Evolutionary conservation across 2,113 vertebrate genomes (phyloP), one percentile per base, ranked within the genome.

Genomic region (Todiramphus saurophagus): DNA sequence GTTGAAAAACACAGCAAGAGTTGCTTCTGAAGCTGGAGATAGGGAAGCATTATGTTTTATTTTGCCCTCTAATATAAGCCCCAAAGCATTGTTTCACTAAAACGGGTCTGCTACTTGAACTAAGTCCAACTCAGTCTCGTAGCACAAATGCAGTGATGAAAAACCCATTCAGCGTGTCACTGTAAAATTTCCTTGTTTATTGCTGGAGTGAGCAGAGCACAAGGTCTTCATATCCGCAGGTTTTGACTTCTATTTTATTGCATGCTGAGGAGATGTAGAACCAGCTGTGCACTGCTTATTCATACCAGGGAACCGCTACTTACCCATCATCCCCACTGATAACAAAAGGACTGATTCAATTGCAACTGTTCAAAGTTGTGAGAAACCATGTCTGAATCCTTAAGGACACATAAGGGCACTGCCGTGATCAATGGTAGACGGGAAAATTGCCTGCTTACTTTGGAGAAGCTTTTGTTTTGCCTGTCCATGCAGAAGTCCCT

Each of bases 31-130:
- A 96, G 88, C 93, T 83, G 53, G 68, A 86, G 88, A 94, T 79
- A 93, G 94, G 69, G 70, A 95, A 96, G 74, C 91, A 83, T 94
- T 97, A 94, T 60, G 74, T 96, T 97, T 96, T 97, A 97, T 92
- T 96, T 96, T 97, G 90, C 78, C 92, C 79, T 97, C 93, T 97
- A 94, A 88, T 66, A 83, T 77, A 97, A 97, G 60, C 68, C 89
- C 93, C 69, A 97, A 97, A 97, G 78, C 90, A 96, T 82, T 94
- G 70, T 95, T 97, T 90, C 78, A 85, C 68, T 53, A 92, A 97
- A 97, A 93, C 1, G 1, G 66, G 86, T 79, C 60, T 93, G 87
- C 69, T 94, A 96, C 95, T 95, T 97, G 96, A 98, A 97, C 25
- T 77, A 87, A 93, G 63, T 93, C 96, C 94, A 97, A 77, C 69